Evolutionary conservation across 2,888 invertebrate genomes (phyloP).

Genomic region (Agrochola lychnidis): DNA sequence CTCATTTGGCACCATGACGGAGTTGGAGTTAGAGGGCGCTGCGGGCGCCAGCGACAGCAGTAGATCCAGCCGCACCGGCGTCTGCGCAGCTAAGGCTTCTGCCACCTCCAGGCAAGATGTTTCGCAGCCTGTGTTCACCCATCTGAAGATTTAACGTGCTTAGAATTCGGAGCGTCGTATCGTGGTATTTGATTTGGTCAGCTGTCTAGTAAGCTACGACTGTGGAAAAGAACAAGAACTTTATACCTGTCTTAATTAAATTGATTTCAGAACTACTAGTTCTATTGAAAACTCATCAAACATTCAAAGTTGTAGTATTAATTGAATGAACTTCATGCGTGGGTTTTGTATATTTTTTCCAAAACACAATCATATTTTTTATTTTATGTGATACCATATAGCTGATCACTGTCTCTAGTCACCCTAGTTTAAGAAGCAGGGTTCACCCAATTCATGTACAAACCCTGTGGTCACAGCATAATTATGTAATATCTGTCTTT

Average conservation of each 20-base stretch:
- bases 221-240: not conserved
- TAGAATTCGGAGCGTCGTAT: not conserved
- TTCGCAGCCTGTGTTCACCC: constrained; percentile 97
- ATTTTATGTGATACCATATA: too few relatives aligned
- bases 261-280: not conserved
- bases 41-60: constrained; percentile 96
- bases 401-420: too few relatives aligned
- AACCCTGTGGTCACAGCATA: too few relatives aligned
- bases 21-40: constrained; percentile 93
- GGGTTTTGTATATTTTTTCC: not conserved
- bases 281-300: not conserved
- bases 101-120: constrained; percentile 96
- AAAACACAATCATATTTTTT: not conserved
- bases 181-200: not conserved
- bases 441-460: too few relatives aligned
- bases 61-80: constrained; percentile 96
- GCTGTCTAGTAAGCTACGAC: not conserved
- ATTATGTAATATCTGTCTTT: too few relatives aligned
- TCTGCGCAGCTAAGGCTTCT: constrained; percentile 96
- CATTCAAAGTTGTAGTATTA: not conserved
- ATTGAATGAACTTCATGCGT: not conserved
- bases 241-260: too few relatives aligned
- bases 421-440: too few relatives aligned
- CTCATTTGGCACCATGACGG: constrained; percentile 92
- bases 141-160: constrained; percentile 82